Base-by-base conservation (phyloP, 2,888 invertebrate species). In the Sphecodes monilicornis region DNA sequence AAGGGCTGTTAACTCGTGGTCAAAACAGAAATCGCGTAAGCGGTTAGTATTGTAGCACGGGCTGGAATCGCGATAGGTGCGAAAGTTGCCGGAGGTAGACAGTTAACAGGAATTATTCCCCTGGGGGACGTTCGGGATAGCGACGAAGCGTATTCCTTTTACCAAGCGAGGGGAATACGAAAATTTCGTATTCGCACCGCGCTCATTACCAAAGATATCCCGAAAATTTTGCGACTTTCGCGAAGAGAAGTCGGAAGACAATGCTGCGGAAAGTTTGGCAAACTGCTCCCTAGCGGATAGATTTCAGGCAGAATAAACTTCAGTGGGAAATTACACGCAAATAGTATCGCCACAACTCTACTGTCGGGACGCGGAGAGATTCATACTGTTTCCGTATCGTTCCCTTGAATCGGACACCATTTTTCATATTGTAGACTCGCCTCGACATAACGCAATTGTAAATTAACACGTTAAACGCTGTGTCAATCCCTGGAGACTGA, bases 131-230 rank as follows among this genome's bases (percentile, higher is more conserved):
- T 77, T 76, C 75, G 50, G 54, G 43, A 70, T 64, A 73, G 78
- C 74, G 73, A 43, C 70, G 72, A 66, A 73, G 60, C 76, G 78
- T 80, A 80, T 71, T 86, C 86, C 76, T 81, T 78, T 79, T 71
- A 60, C 76, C 77, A 41, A 77, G 82, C 66, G 54, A n/a, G 13
- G 81, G 83, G 80, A 87, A 86, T 82, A 80, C 84, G 85, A 73
- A 76, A 89, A 89, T 89, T 89, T 82, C 85, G 81, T 86, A 89
- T 89, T 87, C 89, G 81, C 86, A 68, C 57, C 64, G 79, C 82
- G 82, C 84, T 89, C 89, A 85, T 89, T 88, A 88, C 86, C 82
- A 82, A 84, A 85, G 81, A 71, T 80, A 87, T 82, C 72, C 72
- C 76, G 73, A 79, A 85, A 88, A 88, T 77, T 88, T 85, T n/a